Conservation (phyloP, 2,113 vertebrate species). For the Fulica atra region DNA sequence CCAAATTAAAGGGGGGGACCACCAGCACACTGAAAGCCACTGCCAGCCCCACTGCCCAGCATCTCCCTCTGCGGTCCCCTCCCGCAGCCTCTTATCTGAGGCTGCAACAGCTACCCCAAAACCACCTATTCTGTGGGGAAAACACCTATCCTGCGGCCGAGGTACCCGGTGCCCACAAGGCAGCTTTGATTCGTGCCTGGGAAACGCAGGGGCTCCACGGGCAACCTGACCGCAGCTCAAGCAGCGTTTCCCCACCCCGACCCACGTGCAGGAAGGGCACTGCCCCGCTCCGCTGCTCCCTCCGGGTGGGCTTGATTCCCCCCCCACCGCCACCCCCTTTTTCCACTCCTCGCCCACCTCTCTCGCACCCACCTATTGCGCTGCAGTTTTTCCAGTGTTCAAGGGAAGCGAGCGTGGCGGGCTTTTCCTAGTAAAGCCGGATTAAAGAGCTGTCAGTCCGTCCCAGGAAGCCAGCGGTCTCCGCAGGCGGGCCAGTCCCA, state of each 20-base stretch:
- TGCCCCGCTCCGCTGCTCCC: neutral
- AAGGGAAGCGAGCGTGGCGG: neutral
- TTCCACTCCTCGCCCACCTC: neutral
- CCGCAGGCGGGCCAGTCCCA: neutral
- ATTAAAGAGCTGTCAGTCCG: neutral
- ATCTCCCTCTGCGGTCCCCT: neutral
- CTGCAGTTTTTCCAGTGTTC: neutral
- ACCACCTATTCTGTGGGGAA: neutral
- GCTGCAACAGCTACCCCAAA: neutral
- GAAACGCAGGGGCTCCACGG: neutral
- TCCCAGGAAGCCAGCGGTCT: neutral
- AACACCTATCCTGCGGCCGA: neutral
- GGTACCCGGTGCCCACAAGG: neutral
- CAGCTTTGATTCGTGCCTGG: neutral
- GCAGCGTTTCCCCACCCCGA: rapidly evolving
- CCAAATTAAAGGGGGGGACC: neutral
- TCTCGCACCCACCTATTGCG: neutral
- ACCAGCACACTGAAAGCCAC: neutral
- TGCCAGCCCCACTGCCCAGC: neutral
- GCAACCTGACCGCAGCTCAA: neutral
- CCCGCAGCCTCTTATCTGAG: neutral
- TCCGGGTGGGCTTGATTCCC: neutral
- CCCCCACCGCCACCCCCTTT: rapidly evolving
- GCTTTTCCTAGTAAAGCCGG: neutral
- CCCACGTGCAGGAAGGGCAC: neutral